Percentiles rank a stretch among this genome's conserved stretches.
Evolutionary conservation across 2,797 vertebrate species (phyloP).

Genomic region (Enteromius afrohamiltoni): DNA sequence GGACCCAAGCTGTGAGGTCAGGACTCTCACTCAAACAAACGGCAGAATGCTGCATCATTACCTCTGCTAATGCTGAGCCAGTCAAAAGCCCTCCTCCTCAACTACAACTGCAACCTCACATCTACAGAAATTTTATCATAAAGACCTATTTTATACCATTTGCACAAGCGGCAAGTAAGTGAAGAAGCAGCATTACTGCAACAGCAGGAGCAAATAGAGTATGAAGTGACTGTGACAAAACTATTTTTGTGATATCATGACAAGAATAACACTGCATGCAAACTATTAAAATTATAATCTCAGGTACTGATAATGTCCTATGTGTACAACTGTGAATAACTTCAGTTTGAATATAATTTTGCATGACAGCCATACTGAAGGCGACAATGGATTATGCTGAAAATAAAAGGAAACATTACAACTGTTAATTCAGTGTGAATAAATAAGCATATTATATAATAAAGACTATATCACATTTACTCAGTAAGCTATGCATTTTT

Average conservation of each 20-base stretch:
- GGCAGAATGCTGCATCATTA: slow-evolving; percentile 44
- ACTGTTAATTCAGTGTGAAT: background rate
- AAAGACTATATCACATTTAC: background rate
- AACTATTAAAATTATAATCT: too few species aligned
- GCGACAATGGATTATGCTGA: too few species aligned
- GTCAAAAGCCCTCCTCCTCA: slow-evolving; percentile 38
- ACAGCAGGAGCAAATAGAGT: background rate
- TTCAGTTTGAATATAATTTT: background rate
- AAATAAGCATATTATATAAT: background rate
- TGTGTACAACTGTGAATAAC: background rate
- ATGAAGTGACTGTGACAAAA: background rate
- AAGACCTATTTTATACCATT: background rate
- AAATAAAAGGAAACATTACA: background rate
- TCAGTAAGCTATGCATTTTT: too few species aligned
- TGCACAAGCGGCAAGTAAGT: background rate
- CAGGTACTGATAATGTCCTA: too few species aligned
- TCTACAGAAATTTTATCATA: slow-evolving; percentile 10
- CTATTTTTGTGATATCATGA: background rate
- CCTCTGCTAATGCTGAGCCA: slow-evolving; percentile 46
- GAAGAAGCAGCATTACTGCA: background rate
- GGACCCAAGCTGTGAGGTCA: slow-evolving; percentile 50
- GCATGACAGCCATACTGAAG: background rate
- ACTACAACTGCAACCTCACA: slow-evolving; percentile 23
- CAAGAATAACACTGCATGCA: too few species aligned
- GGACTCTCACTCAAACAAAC: slow-evolving; percentile 45